A percentile compares a stretch with the other conserved stretches of the same genome.
Evolutionary conservation across 1,140 invertebrate genomes (phyloP).

Genomic region (Drosophila triauraria): DNA sequence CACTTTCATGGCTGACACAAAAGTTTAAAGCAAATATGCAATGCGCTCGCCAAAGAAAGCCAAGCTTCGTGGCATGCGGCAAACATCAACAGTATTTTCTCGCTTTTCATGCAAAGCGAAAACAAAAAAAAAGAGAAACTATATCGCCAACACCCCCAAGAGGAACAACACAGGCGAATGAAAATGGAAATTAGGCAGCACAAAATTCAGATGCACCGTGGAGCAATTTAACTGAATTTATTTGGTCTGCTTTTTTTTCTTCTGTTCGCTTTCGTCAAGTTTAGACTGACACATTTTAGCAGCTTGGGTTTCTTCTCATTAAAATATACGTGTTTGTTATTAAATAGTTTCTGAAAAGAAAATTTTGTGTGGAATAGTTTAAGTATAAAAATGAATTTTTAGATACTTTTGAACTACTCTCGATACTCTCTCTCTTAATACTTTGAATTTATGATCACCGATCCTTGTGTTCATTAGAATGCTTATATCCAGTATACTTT

Average conservation of each 20-base stretch:
- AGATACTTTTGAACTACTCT: no score
- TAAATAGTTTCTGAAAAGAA: background rate
- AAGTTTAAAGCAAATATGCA: slow-evolving; percentile 81
- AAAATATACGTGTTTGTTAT: background rate
- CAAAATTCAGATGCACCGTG: slow-evolving; percentile 42
- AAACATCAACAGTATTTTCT: slow-evolving; percentile 69
- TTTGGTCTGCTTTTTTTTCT: background rate
- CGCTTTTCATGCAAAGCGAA: slow-evolving; percentile 29
- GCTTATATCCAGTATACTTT: no score
- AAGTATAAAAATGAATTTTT: background rate
- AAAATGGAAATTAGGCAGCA: slow-evolving; percentile 57
- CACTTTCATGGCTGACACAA: slow-evolving; percentile 61
- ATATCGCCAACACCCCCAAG: slow-evolving; percentile 2
- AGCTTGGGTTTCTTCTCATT: background rate
- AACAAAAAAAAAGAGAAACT: slow-evolving; percentile 2
- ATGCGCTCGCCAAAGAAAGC: slow-evolving; percentile 56
- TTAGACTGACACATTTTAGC: background rate
- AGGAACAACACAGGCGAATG: slow-evolving; percentile 30
- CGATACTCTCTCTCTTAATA: no score
- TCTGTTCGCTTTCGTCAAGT: background rate
- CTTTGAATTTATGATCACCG: no score
- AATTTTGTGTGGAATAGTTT: background rate
- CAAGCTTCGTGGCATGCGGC: slow-evolving; percentile 70
- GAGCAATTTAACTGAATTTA: slow-evolving; percentile 24
- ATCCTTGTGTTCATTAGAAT: no score